Conservation (phyloP, 2,888 invertebrate species). For the Ditylenchus weischeri region DNA sequence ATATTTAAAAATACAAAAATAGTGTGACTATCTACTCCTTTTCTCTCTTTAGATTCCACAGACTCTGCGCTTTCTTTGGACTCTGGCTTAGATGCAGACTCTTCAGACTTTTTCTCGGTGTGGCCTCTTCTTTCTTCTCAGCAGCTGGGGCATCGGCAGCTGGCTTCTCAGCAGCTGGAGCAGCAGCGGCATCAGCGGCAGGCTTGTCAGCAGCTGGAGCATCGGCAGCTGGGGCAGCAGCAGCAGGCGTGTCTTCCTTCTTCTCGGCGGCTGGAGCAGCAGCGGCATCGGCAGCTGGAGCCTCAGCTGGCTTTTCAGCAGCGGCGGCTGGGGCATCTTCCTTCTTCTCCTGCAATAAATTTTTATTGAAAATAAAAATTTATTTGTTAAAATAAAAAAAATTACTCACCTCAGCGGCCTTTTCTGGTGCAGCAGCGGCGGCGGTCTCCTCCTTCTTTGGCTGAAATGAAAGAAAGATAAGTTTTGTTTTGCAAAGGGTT, state of each 20-base stretch:
- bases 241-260: constrained; percentile 14
- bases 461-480: not conserved
- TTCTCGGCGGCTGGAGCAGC: constrained; percentile 20
- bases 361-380: constrained; percentile 1
- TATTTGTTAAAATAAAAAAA: no score
- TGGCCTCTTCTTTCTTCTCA: constrained; percentile 11
- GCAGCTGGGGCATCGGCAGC: constrained; percentile 20
- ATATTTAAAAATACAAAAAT: no score
- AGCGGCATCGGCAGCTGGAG: constrained; percentile 10
- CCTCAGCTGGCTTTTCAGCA: constrained; percentile 16
- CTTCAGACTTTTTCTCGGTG: constrained; percentile 8
- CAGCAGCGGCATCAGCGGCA: constrained; percentile 6
- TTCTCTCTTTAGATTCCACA: constrained; percentile 8
- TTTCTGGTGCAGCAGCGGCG: not conserved
- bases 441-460: not conserved
- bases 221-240: constrained; percentile 7
- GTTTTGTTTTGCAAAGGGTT: no score
- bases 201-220: constrained; percentile 12
- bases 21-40: constrained; percentile 2
- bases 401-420: not conserved
- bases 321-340: constrained; percentile 6
- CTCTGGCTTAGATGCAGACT: constrained; percentile 6
- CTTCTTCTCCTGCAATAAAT: constrained; percentile 4
- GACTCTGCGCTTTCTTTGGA: constrained; percentile 10
- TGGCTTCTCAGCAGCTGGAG: constrained; percentile 9